A percentile compares a stretch with the other conserved stretches of the same genome.
Evolutionary conservation across 1,140 invertebrate species (phyloP).

Genomic region (Andrena cerasifolii): DNA sequence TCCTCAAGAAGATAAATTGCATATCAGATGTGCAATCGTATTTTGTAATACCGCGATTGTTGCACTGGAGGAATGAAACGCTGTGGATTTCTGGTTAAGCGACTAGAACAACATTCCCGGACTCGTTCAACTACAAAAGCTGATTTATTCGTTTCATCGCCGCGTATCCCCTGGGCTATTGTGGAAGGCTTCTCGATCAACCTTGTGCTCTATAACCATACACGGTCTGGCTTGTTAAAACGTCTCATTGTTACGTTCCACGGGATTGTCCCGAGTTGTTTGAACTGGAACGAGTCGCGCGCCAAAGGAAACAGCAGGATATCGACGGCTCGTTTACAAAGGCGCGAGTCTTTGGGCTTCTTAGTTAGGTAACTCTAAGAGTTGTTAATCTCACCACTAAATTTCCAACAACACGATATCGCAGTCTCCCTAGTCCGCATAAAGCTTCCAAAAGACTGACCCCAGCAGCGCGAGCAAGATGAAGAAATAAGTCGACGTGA

Average conservation of each 20-base stretch:
- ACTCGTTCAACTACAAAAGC: not conserved
- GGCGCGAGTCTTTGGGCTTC: not conserved
- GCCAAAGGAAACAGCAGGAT: not conserved
- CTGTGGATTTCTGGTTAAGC: too few relatives aligned
- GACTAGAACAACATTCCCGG: too few relatives aligned
- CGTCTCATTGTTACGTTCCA: not conserved
- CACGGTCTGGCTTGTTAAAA: conserved; percentile 53
- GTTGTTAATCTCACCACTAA: too few relatives aligned
- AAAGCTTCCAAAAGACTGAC: too few relatives aligned
- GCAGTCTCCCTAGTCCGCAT: too few relatives aligned
- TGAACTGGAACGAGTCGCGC: not conserved
- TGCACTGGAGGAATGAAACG: too few relatives aligned
- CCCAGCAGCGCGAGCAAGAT: too few relatives aligned
- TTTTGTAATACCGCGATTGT: too few relatives aligned
- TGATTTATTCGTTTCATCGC: not conserved
- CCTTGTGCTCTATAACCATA: conserved; percentile 67
- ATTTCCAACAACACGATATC: too few relatives aligned
- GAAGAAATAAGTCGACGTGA: not conserved
- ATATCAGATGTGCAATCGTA: too few relatives aligned
- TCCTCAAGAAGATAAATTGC: too few relatives aligned
- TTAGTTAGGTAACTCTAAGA: too few relatives aligned
- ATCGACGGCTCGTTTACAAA: not conserved
- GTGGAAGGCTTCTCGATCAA: conserved; percentile 44
- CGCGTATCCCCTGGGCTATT: conserved; percentile 8
- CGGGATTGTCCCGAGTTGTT: not conserved